phyloP scores from a whole-genome alignment of 2,888 invertebrate species.

The Eugnorisma glareosa region DNA sequence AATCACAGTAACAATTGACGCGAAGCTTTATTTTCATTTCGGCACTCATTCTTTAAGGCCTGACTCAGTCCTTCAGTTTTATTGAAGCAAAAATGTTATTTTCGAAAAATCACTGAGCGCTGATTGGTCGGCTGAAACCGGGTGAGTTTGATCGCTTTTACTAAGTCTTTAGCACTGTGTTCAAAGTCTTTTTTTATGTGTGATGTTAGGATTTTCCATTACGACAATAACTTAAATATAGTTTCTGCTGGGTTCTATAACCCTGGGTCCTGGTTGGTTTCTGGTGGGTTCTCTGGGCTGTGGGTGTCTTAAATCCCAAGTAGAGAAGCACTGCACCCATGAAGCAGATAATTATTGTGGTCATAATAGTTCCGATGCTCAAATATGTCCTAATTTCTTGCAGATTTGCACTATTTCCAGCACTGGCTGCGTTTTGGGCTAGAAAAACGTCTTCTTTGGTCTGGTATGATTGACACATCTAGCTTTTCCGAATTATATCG shows the following conservation, averaged over 20 bases:
- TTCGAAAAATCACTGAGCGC: constrained; percentile 36
- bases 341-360: no score
- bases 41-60: constrained; percentile 59
- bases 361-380: no score
- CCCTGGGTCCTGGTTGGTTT: no score
- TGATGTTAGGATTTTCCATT: not conserved
- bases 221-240: not conserved
- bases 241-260: not conserved
- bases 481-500: no score
- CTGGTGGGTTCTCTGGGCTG: no score
- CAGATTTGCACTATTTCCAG: no score
- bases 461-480: no score
- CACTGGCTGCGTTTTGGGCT: no score
- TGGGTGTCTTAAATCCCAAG: no score
- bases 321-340: no score
- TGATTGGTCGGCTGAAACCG: constrained; percentile 46
- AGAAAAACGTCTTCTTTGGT: no score
- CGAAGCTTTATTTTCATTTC: constrained; percentile 70
- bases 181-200: not conserved
- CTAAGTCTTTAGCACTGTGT: constrained; percentile 29
- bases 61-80: constrained; percentile 45
- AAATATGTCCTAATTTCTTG: no score
- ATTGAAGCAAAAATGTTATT: constrained; percentile 51
- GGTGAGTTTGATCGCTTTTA: constrained; percentile 53
- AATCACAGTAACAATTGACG: constrained; percentile 67